phyloP scores from a whole-genome alignment of 2,113 vertebrate genomes.

The Laterallus jamaicensis region DNA sequence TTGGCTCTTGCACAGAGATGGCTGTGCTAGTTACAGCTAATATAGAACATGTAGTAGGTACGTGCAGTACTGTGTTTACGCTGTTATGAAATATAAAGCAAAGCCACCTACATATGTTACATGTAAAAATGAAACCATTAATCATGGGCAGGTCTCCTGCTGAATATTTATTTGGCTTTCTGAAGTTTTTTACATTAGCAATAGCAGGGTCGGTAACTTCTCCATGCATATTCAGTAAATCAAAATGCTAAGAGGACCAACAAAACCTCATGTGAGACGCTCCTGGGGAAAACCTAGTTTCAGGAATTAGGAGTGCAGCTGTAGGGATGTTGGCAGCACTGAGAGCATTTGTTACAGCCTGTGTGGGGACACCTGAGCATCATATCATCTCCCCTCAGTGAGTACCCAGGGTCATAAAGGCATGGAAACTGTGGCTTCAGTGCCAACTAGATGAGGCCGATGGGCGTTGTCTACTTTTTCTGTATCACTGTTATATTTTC shows the following conservation, averaged over 20 bases:
- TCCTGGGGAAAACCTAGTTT: neutral
- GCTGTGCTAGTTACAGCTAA: neutral
- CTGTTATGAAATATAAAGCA: neutral
- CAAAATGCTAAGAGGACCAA: neutral
- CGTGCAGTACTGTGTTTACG: neutral
- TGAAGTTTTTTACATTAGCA: neutral
- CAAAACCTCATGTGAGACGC: slow-evolving; percentile 13
- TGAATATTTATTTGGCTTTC: slow-evolving; percentile 21
- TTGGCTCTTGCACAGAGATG: neutral
- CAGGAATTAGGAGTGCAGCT: neutral
- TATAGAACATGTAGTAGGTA: neutral
- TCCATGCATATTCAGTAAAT: neutral
- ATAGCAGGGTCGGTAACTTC: slow-evolving; percentile 14
- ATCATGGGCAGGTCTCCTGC: neutral
- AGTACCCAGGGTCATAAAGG: neutral
- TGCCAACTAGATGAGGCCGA: neutral
- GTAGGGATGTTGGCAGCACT: neutral
- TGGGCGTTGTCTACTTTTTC: neutral
- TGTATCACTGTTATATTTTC: neutral
- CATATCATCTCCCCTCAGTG: neutral
- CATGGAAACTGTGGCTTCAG: neutral
- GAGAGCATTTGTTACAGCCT: neutral
- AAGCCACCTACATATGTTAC: neutral
- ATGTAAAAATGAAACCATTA: neutral
- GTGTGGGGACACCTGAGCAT: neutral